Conservation (phyloP, 2,888 invertebrate species). For the Aporophyla lueneburgensis region DNA sequence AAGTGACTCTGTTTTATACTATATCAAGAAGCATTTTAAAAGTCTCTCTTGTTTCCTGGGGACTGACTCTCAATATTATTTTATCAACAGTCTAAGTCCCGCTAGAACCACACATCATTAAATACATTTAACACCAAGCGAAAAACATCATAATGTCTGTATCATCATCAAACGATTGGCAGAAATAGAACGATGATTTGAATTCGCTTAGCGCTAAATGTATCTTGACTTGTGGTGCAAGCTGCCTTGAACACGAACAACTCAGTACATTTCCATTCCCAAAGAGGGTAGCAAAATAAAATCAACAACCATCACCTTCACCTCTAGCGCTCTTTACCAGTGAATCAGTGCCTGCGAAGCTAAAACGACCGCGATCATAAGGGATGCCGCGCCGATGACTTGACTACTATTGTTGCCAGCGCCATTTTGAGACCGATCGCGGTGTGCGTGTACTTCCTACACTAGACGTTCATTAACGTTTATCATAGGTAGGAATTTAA, state of each 20-base stretch:
- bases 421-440: conserved; percentile 46
- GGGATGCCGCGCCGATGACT: conserved; percentile 75
- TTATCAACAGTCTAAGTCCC: background rate
- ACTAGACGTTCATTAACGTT: conserved; percentile 38
- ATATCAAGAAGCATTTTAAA: background rate
- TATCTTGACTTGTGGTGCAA: background rate
- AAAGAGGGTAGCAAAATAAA: conserved; percentile 23
- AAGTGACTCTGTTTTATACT: no score
- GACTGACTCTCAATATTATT: background rate
- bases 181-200: background rate
- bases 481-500: conserved; percentile 15
- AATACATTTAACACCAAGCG: background rate
- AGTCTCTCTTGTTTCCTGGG: background rate
- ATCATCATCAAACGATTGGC: background rate
- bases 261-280: conserved; percentile 3
- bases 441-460: conserved; percentile 50
- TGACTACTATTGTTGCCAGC: conserved; percentile 43
- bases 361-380: conserved; percentile 73
- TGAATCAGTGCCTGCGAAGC: conserved; percentile 73
- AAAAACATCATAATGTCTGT: background rate
- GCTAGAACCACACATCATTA: background rate
- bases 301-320: conserved; percentile 20
- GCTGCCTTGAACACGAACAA: background rate
- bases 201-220: background rate
- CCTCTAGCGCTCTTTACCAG: conserved; percentile 37